Conservation (phyloP, 1,140 invertebrate genomes). For the Pinna nobilis region DNA sequence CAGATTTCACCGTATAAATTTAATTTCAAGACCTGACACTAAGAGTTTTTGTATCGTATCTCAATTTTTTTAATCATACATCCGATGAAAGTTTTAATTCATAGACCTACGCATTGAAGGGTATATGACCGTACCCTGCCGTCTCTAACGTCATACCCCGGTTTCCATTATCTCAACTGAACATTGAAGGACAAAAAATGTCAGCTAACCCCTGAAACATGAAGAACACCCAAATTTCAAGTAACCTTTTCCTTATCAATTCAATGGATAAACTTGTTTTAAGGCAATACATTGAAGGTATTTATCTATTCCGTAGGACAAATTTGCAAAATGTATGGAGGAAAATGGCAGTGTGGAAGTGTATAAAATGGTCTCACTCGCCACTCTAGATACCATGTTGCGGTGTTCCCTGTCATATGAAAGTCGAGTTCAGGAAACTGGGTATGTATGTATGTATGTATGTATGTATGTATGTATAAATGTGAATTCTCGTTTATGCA, state of each 20-base stretch:
- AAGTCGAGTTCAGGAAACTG: slow-evolving; percentile 24
- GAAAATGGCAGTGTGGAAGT: slow-evolving; percentile 18
- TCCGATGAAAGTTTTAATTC: no score
- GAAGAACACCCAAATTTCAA: background rate
- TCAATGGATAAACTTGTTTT: background rate
- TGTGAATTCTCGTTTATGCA: background rate
- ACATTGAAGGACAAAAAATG: background rate
- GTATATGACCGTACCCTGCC: no score
- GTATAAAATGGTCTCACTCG: slow-evolving; percentile 8
- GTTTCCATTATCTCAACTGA: no score
- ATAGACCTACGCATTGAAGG: no score
- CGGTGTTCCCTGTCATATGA: slow-evolving; percentile 34
- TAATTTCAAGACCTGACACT: no score
- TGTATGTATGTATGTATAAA: no score
- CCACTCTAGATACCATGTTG: slow-evolving; percentile 40
- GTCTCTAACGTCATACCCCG: no score
- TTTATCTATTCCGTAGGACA: slow-evolving; percentile 2
- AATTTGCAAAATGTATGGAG: background rate
- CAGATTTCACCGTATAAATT: no score
- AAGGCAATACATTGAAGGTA: background rate
- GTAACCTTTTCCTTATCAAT: background rate
- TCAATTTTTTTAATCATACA: no score
- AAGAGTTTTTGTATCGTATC: no score
- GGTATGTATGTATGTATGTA: slow-evolving; percentile 13
- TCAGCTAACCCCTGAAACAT: background rate